Conservation (phyloP, 2,113 vertebrate species). For the Aptenodytes patagonicus region DNA sequence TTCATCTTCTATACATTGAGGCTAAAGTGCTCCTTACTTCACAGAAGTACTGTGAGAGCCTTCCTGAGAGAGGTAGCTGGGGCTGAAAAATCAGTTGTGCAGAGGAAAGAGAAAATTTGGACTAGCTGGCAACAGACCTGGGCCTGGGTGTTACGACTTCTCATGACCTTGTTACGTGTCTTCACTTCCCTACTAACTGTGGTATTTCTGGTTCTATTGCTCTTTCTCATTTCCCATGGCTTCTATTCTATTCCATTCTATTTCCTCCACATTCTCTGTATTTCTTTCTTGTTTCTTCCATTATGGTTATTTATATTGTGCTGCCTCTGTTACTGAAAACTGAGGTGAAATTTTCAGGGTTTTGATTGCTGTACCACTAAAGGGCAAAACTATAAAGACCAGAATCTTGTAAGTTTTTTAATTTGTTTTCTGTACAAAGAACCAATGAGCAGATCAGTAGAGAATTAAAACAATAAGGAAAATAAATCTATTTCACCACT, state of each 20-base stretch:
- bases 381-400: neutral
- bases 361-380: neutral
- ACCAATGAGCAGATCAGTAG: neutral
- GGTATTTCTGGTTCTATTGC: neutral
- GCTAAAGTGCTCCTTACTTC: neutral
- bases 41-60: neutral
- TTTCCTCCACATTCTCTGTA: neutral
- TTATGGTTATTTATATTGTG: neutral
- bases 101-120: neutral
- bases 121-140: neutral
- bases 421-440: neutral
- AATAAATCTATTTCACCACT: neutral
- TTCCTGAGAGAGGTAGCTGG: neutral
- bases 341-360: neutral
- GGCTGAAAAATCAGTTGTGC: neutral
- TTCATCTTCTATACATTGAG: neutral
- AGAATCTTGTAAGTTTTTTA: neutral
- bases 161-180: neutral
- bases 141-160: neutral
- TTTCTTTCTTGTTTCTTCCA: neutral
- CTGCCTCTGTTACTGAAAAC: neutral
- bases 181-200: neutral
- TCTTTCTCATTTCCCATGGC: neutral
- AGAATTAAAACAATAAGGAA: constrained; percentile 13
- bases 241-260: neutral